Percentiles rank a stretch among this genome's conserved stretches.
Conservation (phyloP, 2,797 vertebrate genomes). For the Oreortyx pictus region DNA sequence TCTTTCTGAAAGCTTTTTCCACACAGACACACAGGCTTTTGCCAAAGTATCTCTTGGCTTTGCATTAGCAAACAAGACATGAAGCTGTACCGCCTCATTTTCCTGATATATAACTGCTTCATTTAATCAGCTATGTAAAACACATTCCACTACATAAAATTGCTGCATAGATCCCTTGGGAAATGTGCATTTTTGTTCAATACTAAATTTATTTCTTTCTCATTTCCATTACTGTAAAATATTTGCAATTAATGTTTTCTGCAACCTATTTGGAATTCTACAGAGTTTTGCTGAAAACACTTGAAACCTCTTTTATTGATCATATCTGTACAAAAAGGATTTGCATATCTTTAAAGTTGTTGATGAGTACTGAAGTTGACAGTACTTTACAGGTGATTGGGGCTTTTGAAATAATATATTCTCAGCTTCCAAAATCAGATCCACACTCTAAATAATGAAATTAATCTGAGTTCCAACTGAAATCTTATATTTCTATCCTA, state of each 20-base stretch:
- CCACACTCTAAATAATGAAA: neutral
- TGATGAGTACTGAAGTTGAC: neutral
- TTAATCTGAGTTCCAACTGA: neutral
- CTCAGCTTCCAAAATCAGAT: neutral
- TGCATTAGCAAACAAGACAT: neutral
- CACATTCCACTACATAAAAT: conserved; percentile 16
- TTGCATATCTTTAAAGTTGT: conserved; percentile 31
- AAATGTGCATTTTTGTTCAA: conserved; percentile 4
- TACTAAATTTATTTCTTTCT: neutral
- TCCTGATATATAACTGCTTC: neutral
- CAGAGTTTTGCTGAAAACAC: conserved; percentile 28
- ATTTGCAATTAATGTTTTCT: conserved; percentile 51
- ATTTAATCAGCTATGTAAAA: conserved; percentile 26
- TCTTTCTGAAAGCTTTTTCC: conserved; percentile 15
- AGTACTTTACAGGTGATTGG: neutral
- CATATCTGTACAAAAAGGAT: conserved; percentile 44
- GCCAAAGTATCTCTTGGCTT: neutral
- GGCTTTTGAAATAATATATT: neutral
- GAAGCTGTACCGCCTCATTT: neutral
- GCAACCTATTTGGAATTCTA: conserved; percentile 20
- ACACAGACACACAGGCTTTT: neutral
- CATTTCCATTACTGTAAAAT: conserved; percentile 27
- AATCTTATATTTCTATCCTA: neutral
- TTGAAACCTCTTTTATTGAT: conserved; percentile 46
- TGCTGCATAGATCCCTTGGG: neutral